Evolutionary conservation across 1,140 invertebrate species (phyloP), one percentile per base, ranked within the genome.

Genomic region (Panagrolaimus sp.): DNA sequence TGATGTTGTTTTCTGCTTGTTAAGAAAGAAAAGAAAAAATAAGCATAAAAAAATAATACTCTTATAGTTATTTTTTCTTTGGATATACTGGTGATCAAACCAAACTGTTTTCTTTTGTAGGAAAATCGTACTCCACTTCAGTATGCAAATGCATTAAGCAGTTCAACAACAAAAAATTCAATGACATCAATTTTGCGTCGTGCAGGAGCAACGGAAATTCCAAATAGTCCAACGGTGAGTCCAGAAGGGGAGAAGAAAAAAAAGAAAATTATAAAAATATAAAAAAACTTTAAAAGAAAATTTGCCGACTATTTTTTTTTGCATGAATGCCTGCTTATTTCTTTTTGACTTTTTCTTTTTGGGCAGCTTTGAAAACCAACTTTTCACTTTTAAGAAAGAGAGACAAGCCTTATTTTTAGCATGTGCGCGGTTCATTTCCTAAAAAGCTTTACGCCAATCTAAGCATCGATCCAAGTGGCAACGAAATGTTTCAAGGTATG

Each of bases 101-200:
- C 9, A 53, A 14, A 9, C 42, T 67, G 14, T 9, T 62, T 14
- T 62, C 16, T 53, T 70, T 62, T n/a, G 38, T 13, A 66, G 71
- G 66, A 53, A 25, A 31, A 62, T 25, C 64, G 67, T 25, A 73
- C 66, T 16, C 65, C 66, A 25, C 57, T 70, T 14, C 61, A 73
- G 48, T 70, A 68, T 51, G 67, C 53, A 51, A 68, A 27, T 31
- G 66, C 47, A 47, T 63, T 71, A 45, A 20, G 47, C 45, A 64
- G 57, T 51, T 45, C 45, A 62, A 42, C 47, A 45, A 44, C 53
- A 25, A 43, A 46, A n/a, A 38, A 53, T 14, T 61, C 57, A 42
- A 72, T 65, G 70, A 70, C 70, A 53, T 46, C 57, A 20, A 65
- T 69, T 57, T 53, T 69, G 51, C 45, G 45, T 57, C 27, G 68